Percentiles rank a stretch among this genome's conserved stretches.
phyloP scores from a whole-genome alignment of 2,797 vertebrate genomes.

The Gastrophryne carolinensis region DNA sequence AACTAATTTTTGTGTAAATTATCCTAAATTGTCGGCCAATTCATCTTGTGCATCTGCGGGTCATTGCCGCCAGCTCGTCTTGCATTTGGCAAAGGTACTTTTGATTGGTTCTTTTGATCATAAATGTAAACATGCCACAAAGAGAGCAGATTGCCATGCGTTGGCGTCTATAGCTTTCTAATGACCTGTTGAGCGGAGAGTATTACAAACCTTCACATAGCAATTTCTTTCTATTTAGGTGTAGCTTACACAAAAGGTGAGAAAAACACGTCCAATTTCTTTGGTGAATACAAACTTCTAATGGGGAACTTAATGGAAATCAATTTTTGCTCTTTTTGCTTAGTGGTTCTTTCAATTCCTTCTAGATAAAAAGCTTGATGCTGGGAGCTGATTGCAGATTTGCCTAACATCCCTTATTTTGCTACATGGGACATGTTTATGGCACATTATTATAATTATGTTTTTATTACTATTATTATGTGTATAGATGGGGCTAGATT shows the following conservation, averaged over 20 bases:
- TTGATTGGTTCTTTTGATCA: background rate
- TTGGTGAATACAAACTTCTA: background rate
- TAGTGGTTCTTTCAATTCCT: background rate
- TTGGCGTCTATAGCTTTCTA: background rate
- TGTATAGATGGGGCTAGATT: too few relatives aligned
- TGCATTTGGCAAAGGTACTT: background rate
- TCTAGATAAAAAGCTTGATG: too few relatives aligned
- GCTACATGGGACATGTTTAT: too few relatives aligned
- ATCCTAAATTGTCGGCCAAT: background rate
- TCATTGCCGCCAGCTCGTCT: background rate
- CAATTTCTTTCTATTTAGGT: background rate
- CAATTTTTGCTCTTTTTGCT: background rate
- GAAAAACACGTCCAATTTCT: background rate
- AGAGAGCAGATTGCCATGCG: background rate
- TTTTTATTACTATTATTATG: too few relatives aligned
- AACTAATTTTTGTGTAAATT: slow-evolving; percentile 15
- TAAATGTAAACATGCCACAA: background rate
- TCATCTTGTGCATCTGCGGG: background rate
- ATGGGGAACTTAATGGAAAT: background rate
- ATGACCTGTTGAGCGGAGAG: background rate
- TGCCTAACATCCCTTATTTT: too few relatives aligned
- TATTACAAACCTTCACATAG: background rate
- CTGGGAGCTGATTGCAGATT: too few relatives aligned
- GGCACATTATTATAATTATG: too few relatives aligned
- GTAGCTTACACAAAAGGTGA: slow-evolving; percentile 4